Evolutionary conservation across 2,113 vertebrate genomes (phyloP).

Genomic region (Manacus vitellinus): DNA sequence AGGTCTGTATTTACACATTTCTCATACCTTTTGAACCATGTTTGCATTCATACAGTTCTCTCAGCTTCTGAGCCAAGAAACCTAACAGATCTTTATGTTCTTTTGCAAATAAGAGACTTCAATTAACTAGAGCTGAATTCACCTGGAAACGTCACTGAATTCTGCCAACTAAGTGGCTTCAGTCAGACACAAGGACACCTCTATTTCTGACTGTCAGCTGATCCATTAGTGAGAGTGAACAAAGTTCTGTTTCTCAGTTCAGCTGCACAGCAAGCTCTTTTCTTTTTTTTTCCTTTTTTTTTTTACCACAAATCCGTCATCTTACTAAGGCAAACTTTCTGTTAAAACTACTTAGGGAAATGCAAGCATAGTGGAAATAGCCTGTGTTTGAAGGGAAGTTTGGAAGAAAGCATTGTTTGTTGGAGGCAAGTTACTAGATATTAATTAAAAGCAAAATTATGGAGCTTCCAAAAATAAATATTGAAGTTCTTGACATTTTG

Average conservation of each 20-base stretch:
- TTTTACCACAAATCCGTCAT: not conserved
- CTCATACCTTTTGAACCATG: not conserved
- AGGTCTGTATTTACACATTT: not conserved
- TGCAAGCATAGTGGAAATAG: not conserved
- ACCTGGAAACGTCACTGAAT: not conserved
- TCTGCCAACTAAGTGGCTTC: not conserved
- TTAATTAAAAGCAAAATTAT: not conserved
- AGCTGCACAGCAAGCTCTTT: not conserved
- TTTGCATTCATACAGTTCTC: not conserved
- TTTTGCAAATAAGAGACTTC: not conserved
- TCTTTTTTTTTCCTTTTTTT: not conserved
- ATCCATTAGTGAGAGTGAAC: not conserved
- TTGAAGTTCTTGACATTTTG: conserved; percentile 3
- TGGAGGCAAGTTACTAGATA: not conserved
- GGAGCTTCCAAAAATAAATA: not conserved
- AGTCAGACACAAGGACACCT: not conserved
- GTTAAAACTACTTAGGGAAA: conserved; percentile 4
- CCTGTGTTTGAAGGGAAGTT: not conserved
- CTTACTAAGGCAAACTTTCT: not conserved
- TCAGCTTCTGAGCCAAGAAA: not conserved
- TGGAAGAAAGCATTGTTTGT: not conserved
- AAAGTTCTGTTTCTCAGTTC: not conserved
- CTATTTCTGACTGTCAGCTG: not conserved
- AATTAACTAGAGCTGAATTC: not conserved
- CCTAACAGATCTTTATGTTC: not conserved